Evolutionary conservation across 2,113 vertebrate species (phyloP).

Genomic region (Dipodomys spectabilis): DNA sequence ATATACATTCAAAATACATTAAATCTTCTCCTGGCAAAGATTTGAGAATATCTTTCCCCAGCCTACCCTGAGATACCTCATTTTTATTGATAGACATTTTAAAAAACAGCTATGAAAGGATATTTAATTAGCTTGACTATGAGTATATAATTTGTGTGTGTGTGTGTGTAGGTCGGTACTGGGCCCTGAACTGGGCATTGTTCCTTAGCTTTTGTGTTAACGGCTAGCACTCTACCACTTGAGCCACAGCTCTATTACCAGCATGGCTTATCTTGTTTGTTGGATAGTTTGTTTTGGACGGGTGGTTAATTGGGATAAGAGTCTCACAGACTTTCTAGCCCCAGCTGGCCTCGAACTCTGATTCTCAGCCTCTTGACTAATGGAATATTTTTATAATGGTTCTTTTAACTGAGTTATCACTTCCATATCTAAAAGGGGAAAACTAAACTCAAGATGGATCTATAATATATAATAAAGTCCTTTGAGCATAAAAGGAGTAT

Average conservation of each 20-base stretch:
- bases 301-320: no score
- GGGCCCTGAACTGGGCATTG: no score
- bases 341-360: no score
- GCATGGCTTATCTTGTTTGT: no score
- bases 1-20: slow-evolving; percentile 69
- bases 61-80: neutral
- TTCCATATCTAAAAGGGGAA: neutral
- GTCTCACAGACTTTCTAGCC: no score
- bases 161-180: no score
- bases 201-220: no score
- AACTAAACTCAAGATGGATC: slow-evolving; percentile 35
- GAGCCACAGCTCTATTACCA: no score
- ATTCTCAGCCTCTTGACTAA: no score
- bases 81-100: slow-evolving; percentile 41
- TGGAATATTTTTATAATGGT: neutral
- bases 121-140: slow-evolving; percentile 2
- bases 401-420: neutral
- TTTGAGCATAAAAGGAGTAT: neutral
- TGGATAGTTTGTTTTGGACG: no score
- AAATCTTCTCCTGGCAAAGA: slow-evolving; percentile 76
- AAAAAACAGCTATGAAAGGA: slow-evolving; percentile 37
- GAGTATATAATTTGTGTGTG: neutral
- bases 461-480: slow-evolving; percentile 15
- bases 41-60: slow-evolving; percentile 62
- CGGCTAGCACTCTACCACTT: no score